Percentiles rank a stretch among this genome's conserved stretches.
Evolutionary conservation across 2,113 vertebrate genomes (phyloP).

Genomic region (Camelus dromedarius): DNA sequence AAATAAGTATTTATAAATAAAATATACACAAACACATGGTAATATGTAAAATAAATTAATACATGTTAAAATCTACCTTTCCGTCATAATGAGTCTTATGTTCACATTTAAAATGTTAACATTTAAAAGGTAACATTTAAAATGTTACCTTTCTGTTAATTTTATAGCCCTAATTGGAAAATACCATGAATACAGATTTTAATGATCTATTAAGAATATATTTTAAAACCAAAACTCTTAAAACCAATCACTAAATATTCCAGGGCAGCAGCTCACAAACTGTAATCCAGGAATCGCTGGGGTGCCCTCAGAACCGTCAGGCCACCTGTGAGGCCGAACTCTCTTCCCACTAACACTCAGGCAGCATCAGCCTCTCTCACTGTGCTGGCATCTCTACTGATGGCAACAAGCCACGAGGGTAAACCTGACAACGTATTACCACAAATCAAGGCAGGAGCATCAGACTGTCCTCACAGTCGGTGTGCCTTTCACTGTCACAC

Average conservation of each 20-base stretch:
- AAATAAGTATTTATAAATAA: background rate
- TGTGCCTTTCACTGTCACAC: background rate
- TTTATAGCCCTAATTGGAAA: background rate
- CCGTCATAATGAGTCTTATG: background rate
- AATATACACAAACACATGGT: background rate
- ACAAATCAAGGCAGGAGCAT: background rate
- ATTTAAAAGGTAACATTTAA: background rate
- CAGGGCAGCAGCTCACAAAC: background rate
- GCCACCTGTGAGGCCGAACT: background rate
- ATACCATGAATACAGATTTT: background rate
- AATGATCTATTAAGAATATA: background rate
- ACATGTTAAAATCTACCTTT: background rate
- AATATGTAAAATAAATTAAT: background rate
- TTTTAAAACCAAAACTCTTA: background rate
- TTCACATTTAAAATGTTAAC: background rate
- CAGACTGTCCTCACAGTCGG: background rate
- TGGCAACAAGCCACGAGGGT: fast-evolving
- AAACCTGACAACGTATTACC: fast-evolving
- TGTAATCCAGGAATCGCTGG: background rate
- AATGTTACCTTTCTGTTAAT: background rate
- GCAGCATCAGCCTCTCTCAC: no score
- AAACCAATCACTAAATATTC: background rate
- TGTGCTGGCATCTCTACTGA: fast-evolving
- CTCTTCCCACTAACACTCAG: fast-evolving
- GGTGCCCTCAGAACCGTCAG: background rate